Base-by-base conservation (phyloP, 2,888 invertebrate species). In the Lasius platythorax region DNA sequence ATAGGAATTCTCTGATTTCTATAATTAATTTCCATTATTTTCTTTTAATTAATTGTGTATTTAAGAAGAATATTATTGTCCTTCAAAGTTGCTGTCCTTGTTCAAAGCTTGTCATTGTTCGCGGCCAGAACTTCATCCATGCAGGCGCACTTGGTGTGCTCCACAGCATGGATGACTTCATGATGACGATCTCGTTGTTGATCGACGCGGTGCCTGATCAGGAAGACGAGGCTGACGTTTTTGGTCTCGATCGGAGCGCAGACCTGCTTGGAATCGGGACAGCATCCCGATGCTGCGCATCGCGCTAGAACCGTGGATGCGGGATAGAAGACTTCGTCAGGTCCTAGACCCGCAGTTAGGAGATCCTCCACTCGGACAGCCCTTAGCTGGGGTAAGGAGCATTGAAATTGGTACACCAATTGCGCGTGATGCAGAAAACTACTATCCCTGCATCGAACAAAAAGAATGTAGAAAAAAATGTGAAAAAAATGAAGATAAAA, bases 261-360 rank as follows among this genome's bases (percentile, higher is more conserved):
- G 18, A 92, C 87, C 82, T 93, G 90, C 9, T 86, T 90, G 5
- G 91, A 61, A 43, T 91, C 86, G 12, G 91, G 88, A 72, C 95
- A 95, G 53, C 95, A 95, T 64, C 95, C 95, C 1, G 95, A 92
- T 15, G 92, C 91, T 33, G 91, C 92, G 84, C 95, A 95, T 58
- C 95, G 91, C 33, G 93, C 91, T 15, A 94, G 84, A 3, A 95
- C 94, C 33, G 94, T 94, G 50, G 93, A 92, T 0, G 91, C 66
- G 4, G 95, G 94, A 89, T 93, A 93, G 87, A 94, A 94, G 75
- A 93, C 89, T 75, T 94, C 94, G 76, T 94, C 94, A 4, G 93
- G 90, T 82, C 91, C 91, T 18, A 93, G 93, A 6, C 94, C 94
- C 53, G 92, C 89, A 9, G 90, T 89, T 18, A 94, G 84, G 28